phyloP scores from a whole-genome alignment of 2,113 vertebrate species.

The Scomber japonicus region DNA sequence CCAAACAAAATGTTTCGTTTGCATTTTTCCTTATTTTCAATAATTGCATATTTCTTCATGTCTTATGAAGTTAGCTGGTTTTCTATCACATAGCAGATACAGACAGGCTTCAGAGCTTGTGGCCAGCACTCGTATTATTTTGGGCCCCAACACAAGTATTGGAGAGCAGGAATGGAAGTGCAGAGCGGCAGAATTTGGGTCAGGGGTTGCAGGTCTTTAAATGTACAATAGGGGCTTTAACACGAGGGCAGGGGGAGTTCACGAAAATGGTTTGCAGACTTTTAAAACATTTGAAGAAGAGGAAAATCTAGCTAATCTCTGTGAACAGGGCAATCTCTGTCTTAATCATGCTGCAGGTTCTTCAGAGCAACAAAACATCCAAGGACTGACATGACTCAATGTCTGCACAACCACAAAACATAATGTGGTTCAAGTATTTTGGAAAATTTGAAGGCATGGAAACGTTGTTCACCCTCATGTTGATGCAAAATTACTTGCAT shows the following conservation, averaged over 20 bases:
- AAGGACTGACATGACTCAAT: background rate
- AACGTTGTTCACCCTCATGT: background rate
- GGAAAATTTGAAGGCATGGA: constrained; percentile 25
- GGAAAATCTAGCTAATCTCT: constrained; percentile 30
- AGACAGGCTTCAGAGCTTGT: constrained; percentile 30
- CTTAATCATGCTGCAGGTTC: constrained; percentile 20
- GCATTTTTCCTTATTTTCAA: background rate
- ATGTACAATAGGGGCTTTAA: constrained; percentile 75
- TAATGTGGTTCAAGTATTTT: constrained; percentile 31
- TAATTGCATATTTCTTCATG: constrained; percentile 19
- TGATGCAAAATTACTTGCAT: constrained; percentile 25
- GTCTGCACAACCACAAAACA: constrained; percentile 40
- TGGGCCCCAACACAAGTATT: constrained; percentile 56
- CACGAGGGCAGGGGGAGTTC: constrained; percentile 58
- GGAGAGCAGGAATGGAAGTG: constrained; percentile 39
- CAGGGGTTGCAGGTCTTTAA: constrained; percentile 69
- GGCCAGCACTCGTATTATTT: constrained; percentile 56
- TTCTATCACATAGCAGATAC: constrained; percentile 20
- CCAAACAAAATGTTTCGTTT: constrained; percentile 8
- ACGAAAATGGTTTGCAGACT: constrained; percentile 74
- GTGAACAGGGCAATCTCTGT: constrained; percentile 43
- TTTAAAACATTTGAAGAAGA: constrained; percentile 59
- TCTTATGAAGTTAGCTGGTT: constrained; percentile 23
- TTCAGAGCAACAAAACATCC: constrained; percentile 16
- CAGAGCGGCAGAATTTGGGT: constrained; percentile 61